Conservation (phyloP, 2,113 vertebrate genomes). For the Salvator merianae region DNA sequence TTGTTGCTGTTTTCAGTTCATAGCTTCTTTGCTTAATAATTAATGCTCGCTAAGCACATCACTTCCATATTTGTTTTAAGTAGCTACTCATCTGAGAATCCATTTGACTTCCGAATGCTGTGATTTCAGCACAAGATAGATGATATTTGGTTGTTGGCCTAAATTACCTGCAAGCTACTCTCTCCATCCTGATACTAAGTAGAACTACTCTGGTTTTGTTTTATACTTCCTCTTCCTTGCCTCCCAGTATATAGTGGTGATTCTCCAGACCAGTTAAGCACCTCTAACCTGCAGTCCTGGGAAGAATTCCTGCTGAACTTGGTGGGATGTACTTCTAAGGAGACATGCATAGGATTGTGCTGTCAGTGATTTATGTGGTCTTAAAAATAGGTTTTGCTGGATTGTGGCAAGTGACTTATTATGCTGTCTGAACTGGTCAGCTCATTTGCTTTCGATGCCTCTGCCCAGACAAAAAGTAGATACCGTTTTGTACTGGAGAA, state of each 20-base stretch:
- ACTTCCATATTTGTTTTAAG: neutral
- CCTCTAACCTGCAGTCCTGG: neutral
- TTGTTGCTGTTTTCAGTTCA: rapidly evolving
- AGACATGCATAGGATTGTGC: neutral
- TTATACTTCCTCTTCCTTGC: neutral
- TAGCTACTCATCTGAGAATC: neutral
- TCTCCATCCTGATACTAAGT: neutral
- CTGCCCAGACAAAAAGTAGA: neutral
- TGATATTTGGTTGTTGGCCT: neutral
- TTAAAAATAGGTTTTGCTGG: neutral
- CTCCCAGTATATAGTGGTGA: neutral
- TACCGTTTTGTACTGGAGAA: neutral
- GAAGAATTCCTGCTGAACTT: neutral
- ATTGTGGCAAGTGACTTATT: neutral
- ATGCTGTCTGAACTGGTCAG: neutral
- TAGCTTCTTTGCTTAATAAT: neutral
- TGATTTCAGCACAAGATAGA: slow-evolving; percentile 38
- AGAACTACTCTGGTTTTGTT: neutral
- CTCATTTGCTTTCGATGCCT: no score
- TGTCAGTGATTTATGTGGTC: neutral
- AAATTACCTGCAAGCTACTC: neutral
- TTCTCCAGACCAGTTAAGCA: neutral
- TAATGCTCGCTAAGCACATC: neutral
- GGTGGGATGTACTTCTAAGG: neutral
- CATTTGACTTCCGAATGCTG: slow-evolving; percentile 5